A percentile compares a stretch with the other conserved stretches of the same genome.
Evolutionary conservation across 64 coral and sea anemone species (phyloP).

Genomic region (Stichodactyla helianthus): DNA sequence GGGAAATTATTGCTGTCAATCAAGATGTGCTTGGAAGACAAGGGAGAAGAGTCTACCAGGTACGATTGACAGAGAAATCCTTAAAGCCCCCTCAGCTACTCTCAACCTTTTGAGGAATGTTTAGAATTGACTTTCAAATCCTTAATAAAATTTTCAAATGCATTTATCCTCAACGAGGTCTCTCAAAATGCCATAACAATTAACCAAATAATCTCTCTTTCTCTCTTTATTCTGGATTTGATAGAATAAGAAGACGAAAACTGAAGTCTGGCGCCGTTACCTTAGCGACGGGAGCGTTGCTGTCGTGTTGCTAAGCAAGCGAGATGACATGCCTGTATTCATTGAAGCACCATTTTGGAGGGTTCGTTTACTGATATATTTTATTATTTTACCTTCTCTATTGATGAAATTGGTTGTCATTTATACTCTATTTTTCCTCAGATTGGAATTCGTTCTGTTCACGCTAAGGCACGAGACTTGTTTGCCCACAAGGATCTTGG

Average conservation of each 20-base stretch:
- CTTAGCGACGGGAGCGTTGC: slow-evolving; percentile 52
- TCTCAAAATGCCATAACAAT: no score
- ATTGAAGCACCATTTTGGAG: slow-evolving; percentile 56
- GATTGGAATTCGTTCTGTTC: slow-evolving; percentile 60
- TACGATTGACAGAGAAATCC: slow-evolving; percentile 13
- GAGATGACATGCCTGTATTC: slow-evolving; percentile 57
- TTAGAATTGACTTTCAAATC: no score
- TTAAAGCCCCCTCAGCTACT: no score
- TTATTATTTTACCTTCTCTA: background rate
- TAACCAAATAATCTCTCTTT: no score
- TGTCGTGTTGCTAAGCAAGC: slow-evolving; percentile 57
- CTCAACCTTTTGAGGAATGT: no score
- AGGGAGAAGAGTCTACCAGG: slow-evolving; percentile 66
- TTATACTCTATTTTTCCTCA: background rate
- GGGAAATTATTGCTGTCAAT: slow-evolving; percentile 87
- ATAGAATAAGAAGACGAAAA: slow-evolving; percentile 27
- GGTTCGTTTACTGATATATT: slow-evolving; percentile 29
- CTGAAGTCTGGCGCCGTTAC: slow-evolving; percentile 63
- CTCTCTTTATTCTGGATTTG: background rate
- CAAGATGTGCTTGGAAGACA: slow-evolving; percentile 81
- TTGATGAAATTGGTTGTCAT: background rate
- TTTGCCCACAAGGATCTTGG: slow-evolving; percentile 54
- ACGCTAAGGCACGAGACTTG: slow-evolving; percentile 52
- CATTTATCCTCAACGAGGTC: background rate
- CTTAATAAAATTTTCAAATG: background rate